Base-by-base conservation (phyloP, 2,888 invertebrate genomes). In the Drosophila austrosaltans region DNA sequence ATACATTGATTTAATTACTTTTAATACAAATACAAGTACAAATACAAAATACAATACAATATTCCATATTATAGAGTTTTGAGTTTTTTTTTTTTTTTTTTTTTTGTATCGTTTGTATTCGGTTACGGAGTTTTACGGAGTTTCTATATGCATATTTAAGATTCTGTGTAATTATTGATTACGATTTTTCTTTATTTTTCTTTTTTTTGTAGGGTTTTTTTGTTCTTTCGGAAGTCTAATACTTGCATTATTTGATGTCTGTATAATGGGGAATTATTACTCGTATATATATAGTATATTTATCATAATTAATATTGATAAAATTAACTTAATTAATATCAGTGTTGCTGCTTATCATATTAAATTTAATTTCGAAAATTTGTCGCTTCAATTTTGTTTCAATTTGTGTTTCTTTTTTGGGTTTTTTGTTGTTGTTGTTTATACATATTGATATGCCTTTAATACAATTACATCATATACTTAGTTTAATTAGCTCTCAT, bases 261-360 rank as follows among this genome's bases (percentile, higher is more conserved):
- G 63, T 73, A 44, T 76, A 36, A 64, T 77, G 64, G 68, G 68
- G 74, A 73, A 78, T 66, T 76, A 30, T 69, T 71, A 25, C 48
- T 48, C 16, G 22, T 48, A 48, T 25, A 25, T 36, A 36, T 28
- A 42, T 44, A 44, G 16, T 16, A 25, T 48, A 48, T 48, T 48
- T 48, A 71, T 79, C 78, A 76, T 64, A 72, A 59, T 74, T 76
- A 71, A 69, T 72, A 56, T 81, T 77, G 76, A 75, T 84, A 87
- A 85, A 82, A 82, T 77, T 82, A 82, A 79, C 87, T 86, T 85
- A 87, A 75, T 74, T 75, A 75, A 81, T 88, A 84, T 87, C 88
- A 87, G 87, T 87, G 87, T 87, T 70, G 79, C 82, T 70, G 79
- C 82, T 81, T 84, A 82, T 39, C 53, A 63, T 77, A 75, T 69